These are phyloP conservation scores for Carlito syrichta DNA, from an alignment of 2,113 vertebrate genomes.

Conservation along the genomic window DNA sequence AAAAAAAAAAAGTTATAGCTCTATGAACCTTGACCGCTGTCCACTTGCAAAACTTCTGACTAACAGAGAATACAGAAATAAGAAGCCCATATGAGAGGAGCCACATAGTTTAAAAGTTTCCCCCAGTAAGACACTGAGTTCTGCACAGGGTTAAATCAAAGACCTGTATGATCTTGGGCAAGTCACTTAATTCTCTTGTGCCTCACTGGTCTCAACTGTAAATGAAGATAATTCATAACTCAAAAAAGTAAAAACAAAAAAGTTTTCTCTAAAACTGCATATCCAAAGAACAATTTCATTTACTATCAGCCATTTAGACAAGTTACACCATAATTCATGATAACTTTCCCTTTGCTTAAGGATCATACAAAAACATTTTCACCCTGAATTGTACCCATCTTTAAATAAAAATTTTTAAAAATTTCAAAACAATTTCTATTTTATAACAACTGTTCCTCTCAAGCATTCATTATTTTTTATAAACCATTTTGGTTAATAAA, in stretches of 20 bases:
- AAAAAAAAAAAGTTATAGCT: too few relatives aligned
- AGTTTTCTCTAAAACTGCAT: not conserved
- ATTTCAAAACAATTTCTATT: too few relatives aligned
- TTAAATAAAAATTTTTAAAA: too few relatives aligned
- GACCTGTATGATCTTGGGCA: not conserved
- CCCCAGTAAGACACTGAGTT: not conserved
- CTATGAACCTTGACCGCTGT: not conserved
- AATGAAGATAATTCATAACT: not conserved
- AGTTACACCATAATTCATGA: not conserved
- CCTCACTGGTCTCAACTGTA: not conserved
- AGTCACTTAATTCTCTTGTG: not conserved
- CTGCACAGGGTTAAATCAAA: not conserved
- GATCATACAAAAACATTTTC: not conserved
- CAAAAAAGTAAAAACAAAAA: not conserved
- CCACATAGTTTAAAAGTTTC: not conserved
- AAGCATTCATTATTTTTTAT: not conserved
- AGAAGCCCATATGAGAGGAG: not conserved
- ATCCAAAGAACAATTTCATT: not conserved
- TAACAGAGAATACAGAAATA: not conserved
- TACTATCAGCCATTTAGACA: not conserved
- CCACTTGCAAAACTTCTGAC: not conserved
- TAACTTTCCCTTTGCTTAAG: slow-evolving; percentile 22
- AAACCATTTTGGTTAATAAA: not conserved
- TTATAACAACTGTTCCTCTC: slow-evolving; percentile 8
- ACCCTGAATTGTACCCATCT: too few relatives aligned